These are phyloP conservation scores for Cephalophus harveyi DNA, from an alignment of 2,113 vertebrate genomes.

Conservation along the genomic window DNA sequence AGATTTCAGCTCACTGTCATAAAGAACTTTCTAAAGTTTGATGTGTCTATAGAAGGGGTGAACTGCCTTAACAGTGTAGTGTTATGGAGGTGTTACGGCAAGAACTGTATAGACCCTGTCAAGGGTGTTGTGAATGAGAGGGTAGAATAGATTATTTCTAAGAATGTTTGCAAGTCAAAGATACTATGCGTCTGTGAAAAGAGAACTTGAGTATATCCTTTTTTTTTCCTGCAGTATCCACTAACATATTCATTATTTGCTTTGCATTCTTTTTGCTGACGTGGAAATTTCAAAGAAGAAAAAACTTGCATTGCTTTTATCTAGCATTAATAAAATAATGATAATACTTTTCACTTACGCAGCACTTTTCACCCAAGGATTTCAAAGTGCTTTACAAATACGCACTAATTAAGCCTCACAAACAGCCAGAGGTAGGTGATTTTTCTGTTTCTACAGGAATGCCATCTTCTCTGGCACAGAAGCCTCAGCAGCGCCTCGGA, in stretches of 20 bases:
- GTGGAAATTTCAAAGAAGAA: constrained; percentile 31
- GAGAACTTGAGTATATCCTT: neutral
- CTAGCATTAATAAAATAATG: constrained; percentile 51
- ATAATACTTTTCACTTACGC: constrained; percentile 66
- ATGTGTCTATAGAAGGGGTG: neutral
- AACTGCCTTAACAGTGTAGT: neutral
- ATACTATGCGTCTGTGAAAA: neutral
- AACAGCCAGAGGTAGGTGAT: constrained; percentile 70
- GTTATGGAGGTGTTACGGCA: neutral
- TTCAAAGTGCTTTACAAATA: constrained; percentile 72
- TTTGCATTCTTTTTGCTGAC: neutral
- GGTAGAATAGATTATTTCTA: neutral
- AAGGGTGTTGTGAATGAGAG: neutral
- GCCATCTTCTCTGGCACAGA: neutral
- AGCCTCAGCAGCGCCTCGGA: neutral
- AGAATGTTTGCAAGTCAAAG: neutral
- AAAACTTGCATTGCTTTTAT: constrained; percentile 19
- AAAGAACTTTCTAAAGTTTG: neutral
- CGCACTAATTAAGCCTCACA: constrained; percentile 69
- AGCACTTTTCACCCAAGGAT: constrained; percentile 74
- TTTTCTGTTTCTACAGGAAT: constrained; percentile 5
- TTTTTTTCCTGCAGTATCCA: neutral
- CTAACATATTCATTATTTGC: neutral
- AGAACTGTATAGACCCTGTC: neutral
- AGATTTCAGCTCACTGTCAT: neutral